phyloP scores from a whole-genome alignment of 2,888 invertebrate species.

The Nymphalis polychloros region DNA sequence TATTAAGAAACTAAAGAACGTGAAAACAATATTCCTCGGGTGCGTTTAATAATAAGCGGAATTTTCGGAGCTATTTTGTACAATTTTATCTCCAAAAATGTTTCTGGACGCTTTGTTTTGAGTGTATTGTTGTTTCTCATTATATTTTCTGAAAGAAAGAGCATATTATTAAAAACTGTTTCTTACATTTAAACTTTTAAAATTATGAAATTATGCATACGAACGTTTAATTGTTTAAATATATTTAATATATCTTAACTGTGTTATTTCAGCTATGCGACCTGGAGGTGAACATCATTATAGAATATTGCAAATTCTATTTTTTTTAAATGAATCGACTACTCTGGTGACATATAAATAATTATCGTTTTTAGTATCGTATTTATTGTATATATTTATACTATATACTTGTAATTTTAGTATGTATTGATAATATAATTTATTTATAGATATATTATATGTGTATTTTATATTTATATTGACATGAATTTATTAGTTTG shows the following conservation, averaged over 20 bases:
- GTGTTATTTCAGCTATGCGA: too few relatives aligned
- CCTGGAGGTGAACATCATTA: neutral
- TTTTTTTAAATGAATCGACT: too few relatives aligned
- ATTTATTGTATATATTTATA: too few relatives aligned
- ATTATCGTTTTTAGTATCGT: too few relatives aligned
- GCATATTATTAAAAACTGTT: constrained; percentile 18
- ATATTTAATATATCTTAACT: too few relatives aligned
- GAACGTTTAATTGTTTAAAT: neutral
- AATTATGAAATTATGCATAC: neutral
- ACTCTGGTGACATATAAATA: too few relatives aligned
- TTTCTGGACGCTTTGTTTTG: constrained; percentile 24
- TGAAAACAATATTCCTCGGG: constrained; percentile 21
- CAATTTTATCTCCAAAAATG: constrained; percentile 29
- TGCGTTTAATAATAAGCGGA: constrained; percentile 1
- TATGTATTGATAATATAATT: too few relatives aligned
- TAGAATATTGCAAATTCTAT: neutral
- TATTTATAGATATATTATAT: too few relatives aligned
- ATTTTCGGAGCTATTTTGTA: constrained; percentile 20
- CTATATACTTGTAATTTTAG: too few relatives aligned
- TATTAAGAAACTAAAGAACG: constrained; percentile 13
- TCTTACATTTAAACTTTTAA: neutral
- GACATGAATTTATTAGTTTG: too few relatives aligned
- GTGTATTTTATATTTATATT: too few relatives aligned
- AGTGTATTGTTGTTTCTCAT: constrained; percentile 27
- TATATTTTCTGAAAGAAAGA: constrained; percentile 17